Percentiles rank a stretch among this genome's conserved stretches.
Conservation (phyloP, 1,140 invertebrate species). For the Augochlora pura region DNA sequence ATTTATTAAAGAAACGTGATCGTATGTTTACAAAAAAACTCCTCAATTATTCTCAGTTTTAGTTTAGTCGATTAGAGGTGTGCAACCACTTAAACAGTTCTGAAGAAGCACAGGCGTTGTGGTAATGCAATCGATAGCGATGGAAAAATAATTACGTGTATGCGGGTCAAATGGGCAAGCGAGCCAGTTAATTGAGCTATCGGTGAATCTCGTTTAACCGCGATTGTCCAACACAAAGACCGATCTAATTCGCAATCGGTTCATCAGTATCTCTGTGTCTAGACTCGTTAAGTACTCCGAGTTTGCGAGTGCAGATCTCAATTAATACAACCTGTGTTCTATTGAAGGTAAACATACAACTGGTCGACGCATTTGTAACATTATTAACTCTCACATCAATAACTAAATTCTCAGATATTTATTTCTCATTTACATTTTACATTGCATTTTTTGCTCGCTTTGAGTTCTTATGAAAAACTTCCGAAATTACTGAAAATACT, state of each 20-base stretch:
- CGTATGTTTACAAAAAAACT: too few relatives aligned
- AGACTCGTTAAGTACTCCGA: not conserved
- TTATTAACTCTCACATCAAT: too few relatives aligned
- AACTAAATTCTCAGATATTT: too few relatives aligned
- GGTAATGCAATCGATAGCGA: not conserved
- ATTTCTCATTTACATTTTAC: too few relatives aligned
- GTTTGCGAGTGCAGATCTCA: not conserved
- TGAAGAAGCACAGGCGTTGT: too few relatives aligned
- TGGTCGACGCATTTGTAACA: too few relatives aligned
- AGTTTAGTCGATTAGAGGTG: too few relatives aligned
- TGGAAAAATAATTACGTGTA: not conserved
- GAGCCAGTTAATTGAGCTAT: conserved; percentile 1
- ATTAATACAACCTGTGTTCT: not conserved
- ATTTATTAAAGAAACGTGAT: too few relatives aligned
- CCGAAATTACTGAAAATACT: too few relatives aligned
- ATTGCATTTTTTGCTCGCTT: too few relatives aligned
- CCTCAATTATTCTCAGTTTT: too few relatives aligned
- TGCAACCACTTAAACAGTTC: not conserved
- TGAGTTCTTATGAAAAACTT: too few relatives aligned
- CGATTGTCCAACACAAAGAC: conserved; percentile 1
- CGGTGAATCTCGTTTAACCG: not conserved
- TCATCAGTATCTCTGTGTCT: not conserved
- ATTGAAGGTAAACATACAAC: not conserved
- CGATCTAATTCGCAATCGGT: conserved; percentile 1
- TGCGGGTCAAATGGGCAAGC: not conserved